Evolutionary conservation across 2,888 invertebrate genomes (phyloP), one percentile per base, ranked within the genome.

Genomic region (Ennomos quercinarius): DNA sequence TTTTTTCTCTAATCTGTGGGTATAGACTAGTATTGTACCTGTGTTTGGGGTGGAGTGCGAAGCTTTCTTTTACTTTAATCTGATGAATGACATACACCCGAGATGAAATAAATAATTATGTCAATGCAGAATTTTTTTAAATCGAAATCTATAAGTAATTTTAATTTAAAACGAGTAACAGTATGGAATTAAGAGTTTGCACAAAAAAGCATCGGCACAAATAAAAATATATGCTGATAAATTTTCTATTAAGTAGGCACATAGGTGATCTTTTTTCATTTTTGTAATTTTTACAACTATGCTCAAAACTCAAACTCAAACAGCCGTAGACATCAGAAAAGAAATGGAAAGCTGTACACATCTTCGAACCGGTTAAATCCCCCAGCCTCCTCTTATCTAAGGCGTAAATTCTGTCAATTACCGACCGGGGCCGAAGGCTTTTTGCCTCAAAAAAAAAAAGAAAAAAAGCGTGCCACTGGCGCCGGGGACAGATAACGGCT

Each of bases 341-440:
- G 68, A 68, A 68, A 68, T 64, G 59, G 68, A 68, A 68, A 68
- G 66, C 60, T 58, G 58, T 13, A 47, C 47, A 50, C 39, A 44
- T 50, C 49, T 47, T 47, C 46, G 39, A 66, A 68, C 70, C 68
- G 66, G 68, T 71, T 61, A 55, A 63, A 6, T 27, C 58, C 43
- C 45, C 63, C 65, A 52, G 62, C 72, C 73, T 69, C 69, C 67
- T 67, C 80, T 84, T 87, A 87, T 86, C 86, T 76, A 68, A 73
- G 74, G 80, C 85, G 86, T 87, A 87, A 87, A 85, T 87, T 87
- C 83, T 81, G 84, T 84, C 86, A 84, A 87, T 86, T 85, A 85
- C 84, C 72, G 76, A 53, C 46, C n/a, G 37, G 59, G 51, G 39
- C 51, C 64, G 58, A 63, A 68, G 71, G 74, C 47, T 75, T 76